Base-by-base conservation (phyloP, 2,888 invertebrate species). In the Stenchaetothrips biformis region DNA sequence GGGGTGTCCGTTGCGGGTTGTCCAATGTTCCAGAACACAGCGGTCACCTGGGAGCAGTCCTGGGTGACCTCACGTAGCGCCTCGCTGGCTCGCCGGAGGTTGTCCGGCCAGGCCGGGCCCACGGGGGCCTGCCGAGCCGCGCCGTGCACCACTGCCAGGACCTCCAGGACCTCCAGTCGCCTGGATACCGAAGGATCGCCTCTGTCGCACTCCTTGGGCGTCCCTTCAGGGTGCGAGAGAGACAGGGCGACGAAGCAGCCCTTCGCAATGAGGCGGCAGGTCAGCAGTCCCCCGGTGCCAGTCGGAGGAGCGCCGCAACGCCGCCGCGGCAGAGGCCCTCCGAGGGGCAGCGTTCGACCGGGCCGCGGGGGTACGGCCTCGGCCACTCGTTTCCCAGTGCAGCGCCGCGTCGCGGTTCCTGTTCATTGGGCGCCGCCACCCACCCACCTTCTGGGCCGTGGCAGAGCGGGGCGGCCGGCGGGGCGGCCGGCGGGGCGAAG, bases 21-120 rank as follows among this genome's bases (percentile, higher is more conserved):
- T 25, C 21, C 67, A 74, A 74, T 74, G 67, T 74, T 74, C 67
- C 67, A 21, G 67, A 74, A 74, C 67, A 74, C 67, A 74, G 25
- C 11, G 67, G 67, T 74, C 67, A 74, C 67, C 67, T 74, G 67
- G 67, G 67, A 25, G 25, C 67, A 74, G 21, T 74, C 67, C 25
- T 21, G 21, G 21, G 67, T 1, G 67, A 74, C 67, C 67, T 21
- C 67, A 67, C 67, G 67, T 67, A 18, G 67, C 67, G 37, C 37
- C 37, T 37, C 21, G 67, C 53, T 13, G 67, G 21, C 25, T 11
- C 25, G 67, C 21, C 21, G n/a, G 21, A 67, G 67, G 67, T 9
- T 37, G 37, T 4, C 21, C 67, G 67, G 67, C 21, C 67, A 7
- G 67, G 9, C 53, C 37, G 16, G 1, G 53, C 53, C 53, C 53